phyloP scores from a whole-genome alignment of 2,888 invertebrate species.

The Lingula anatina region DNA sequence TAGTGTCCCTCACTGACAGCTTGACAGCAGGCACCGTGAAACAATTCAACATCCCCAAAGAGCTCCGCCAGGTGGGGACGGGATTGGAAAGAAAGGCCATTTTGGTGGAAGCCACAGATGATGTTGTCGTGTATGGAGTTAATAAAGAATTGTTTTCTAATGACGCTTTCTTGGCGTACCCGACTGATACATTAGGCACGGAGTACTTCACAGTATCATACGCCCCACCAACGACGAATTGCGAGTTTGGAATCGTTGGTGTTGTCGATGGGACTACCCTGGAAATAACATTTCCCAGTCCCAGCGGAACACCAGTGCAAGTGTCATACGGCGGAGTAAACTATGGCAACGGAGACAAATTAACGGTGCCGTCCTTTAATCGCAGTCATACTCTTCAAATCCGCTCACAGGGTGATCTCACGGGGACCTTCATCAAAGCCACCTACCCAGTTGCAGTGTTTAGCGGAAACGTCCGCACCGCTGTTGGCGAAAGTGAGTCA shows the following conservation, averaged over 20 bases:
- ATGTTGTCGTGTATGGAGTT: not conserved
- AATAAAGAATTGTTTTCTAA: not conserved
- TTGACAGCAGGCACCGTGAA: not conserved
- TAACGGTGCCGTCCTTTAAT: not conserved
- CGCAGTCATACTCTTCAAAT: slow-evolving; percentile 5
- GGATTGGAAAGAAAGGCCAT: not conserved
- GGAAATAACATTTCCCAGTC: not conserved
- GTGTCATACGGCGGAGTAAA: not conserved
- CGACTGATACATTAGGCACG: not conserved
- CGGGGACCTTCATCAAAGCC: slow-evolving; percentile 12
- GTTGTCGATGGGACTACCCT: not conserved
- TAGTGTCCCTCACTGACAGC: not conserved
- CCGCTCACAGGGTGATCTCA: slow-evolving; percentile 10
- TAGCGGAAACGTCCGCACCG: slow-evolving; percentile 13
- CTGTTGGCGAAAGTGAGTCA: slow-evolving; percentile 9
- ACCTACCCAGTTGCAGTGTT: slow-evolving; percentile 15
- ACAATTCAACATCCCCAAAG: not conserved
- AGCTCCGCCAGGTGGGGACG: not conserved
- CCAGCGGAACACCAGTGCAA: not conserved
- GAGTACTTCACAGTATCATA: not conserved
- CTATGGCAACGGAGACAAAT: not conserved
- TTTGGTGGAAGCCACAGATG: not conserved
- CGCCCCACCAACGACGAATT: not conserved
- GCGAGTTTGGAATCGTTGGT: not conserved
- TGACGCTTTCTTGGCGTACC: not conserved